Percentiles rank a stretch among this genome's conserved stretches.
These are phyloP conservation scores for Anhinga anhinga DNA, from an alignment of 2,113 vertebrate species.

Conservation along the genomic window DNA sequence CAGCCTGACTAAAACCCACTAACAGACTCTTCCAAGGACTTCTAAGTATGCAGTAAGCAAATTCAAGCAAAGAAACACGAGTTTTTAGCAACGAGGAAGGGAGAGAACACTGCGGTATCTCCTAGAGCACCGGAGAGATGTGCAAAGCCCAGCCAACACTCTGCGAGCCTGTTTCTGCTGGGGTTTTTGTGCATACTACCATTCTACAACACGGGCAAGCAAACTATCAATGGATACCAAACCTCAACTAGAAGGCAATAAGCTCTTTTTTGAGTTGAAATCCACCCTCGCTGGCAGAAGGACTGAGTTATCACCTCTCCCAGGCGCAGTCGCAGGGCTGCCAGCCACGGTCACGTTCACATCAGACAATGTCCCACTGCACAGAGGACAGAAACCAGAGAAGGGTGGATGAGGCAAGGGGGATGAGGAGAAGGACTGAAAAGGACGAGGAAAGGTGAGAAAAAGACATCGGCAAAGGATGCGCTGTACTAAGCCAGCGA, in stretches of 20 bases:
- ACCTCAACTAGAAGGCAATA: not conserved
- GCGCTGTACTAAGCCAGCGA: rapidly evolving
- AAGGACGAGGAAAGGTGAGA: not conserved
- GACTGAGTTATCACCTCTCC: not conserved
- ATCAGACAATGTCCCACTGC: not conserved
- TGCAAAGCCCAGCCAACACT: not conserved
- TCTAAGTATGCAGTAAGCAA: rapidly evolving
- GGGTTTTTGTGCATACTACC: not conserved
- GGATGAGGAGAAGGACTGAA: not conserved
- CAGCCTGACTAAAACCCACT: not conserved
- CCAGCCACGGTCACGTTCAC: rapidly evolving
- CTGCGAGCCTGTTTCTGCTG: not conserved
- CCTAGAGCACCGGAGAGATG: not conserved
- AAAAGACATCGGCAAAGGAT: not conserved
- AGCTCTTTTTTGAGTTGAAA: not conserved
- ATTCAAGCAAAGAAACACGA: not conserved
- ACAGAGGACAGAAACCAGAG: not conserved
- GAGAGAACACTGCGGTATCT: not conserved
- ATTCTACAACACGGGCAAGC: not conserved
- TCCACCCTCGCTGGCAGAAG: not conserved
- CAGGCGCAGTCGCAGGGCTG: not conserved
- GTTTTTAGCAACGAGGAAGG: not conserved
- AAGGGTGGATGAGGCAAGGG: not conserved
- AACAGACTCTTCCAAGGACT: not conserved
- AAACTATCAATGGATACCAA: not conserved